phyloP scores from a whole-genome alignment of 2,113 vertebrate species.

The Ailurus styani region DNA sequence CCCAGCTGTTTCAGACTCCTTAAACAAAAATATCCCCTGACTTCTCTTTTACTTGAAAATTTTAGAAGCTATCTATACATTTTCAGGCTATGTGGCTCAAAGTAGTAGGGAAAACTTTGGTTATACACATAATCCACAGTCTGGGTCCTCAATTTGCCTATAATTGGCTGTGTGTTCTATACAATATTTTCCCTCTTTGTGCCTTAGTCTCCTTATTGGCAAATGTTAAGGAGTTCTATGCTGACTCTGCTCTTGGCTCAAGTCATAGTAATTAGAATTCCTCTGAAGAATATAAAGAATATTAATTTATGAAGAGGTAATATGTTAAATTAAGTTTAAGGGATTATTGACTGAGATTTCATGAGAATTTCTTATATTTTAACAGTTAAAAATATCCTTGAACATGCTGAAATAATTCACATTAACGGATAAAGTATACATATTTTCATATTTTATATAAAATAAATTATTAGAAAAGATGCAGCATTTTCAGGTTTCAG shows the following conservation, averaged over 20 bases:
- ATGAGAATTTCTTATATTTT: background rate
- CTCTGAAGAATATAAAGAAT: background rate
- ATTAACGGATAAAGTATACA: background rate
- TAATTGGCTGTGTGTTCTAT: background rate
- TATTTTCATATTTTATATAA: background rate
- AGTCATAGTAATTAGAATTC: conserved; percentile 25
- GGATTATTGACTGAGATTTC: background rate
- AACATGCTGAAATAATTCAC: conserved; percentile 2
- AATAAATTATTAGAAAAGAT: background rate
- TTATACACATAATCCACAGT: background rate
- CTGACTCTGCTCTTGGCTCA: background rate
- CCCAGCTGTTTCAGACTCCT: background rate
- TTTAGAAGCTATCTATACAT: background rate
- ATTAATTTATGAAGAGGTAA: background rate
- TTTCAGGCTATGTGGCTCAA: background rate
- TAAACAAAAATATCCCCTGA: background rate
- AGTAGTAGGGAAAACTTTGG: background rate
- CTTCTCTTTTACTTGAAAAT: background rate
- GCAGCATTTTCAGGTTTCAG: background rate
- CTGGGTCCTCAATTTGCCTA: background rate
- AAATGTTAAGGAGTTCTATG: conserved; percentile 1
- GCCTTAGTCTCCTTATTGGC: background rate
- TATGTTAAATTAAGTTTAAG: conserved; percentile 36
- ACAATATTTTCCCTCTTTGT: background rate
- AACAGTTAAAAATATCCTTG: background rate